Evolutionary conservation across 2,888 invertebrate species (phyloP), one percentile per base, ranked within the genome.

Genomic region (Sabatieria punctata): DNA sequence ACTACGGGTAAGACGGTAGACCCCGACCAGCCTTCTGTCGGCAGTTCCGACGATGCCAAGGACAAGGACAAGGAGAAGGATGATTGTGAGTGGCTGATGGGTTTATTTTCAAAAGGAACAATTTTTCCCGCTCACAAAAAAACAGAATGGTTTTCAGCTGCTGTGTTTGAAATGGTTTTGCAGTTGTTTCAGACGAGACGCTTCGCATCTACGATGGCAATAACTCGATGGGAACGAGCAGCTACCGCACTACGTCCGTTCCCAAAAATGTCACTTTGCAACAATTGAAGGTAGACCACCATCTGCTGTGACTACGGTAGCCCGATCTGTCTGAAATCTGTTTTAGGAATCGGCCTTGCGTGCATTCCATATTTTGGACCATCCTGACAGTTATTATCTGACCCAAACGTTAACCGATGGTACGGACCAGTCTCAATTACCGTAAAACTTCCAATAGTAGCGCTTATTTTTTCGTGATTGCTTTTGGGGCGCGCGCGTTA

Each of bases 161-260:
- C 46, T 40, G 24, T 23, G 30, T 15, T 6, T 15, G 50, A 51
- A 43, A 33, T 41, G 39, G 43, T 27, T 52, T 43, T 35, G 19
- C 57, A 35, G 47, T 58, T 26, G 6, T 43, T 52, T 46, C 39
- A 48, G 46, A 19, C 41, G 65, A 89, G 72, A 78, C 81, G 64
- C 79, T 93, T 56, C 88, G 91, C 71, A 91, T 97, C 59, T 97
- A 86, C 72, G 97, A 97, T 73, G 97, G 97, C 56, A 89, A 95
- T 73, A 83, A 79, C 68, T 91, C 95, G 58, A 77, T 86, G 70
- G 77, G 84, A 58, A 78, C 85, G 60, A 78, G 83, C 57, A 79
- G 86, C 65, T 95, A 86, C 75, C 80, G 95, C 64, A 83, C 84
- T 53, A 82, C 95, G 63, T 79, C 80, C 60, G 83, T 97, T 57